A percentile compares a stretch with the other conserved stretches of the same genome.
These are phyloP conservation scores for Acomys russatus DNA, from an alignment of 2,797 vertebrate genomes.

Conservation along the genomic window DNA sequence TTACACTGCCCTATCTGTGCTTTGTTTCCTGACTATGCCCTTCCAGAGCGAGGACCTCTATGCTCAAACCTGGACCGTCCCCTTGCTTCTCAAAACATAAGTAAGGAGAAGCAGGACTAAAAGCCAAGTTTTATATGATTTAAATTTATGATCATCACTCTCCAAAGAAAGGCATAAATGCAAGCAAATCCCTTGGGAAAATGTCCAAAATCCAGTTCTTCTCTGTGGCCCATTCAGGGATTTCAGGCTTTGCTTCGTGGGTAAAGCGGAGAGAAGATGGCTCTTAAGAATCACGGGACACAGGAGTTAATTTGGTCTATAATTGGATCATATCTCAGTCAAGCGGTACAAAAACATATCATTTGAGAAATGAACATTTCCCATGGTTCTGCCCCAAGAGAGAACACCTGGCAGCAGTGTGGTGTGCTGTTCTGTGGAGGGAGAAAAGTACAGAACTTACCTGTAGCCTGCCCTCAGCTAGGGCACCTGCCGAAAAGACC, in stretches of 20 bases:
- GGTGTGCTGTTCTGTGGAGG: slow-evolving; percentile 2
- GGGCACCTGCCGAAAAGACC: neutral
- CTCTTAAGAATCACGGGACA: neutral
- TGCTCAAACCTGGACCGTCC: neutral
- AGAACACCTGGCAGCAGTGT: slow-evolving; percentile 60
- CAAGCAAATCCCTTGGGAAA: neutral
- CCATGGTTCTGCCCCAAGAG: slow-evolving; percentile 31
- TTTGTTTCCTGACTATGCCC: neutral
- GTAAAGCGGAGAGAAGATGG: neutral
- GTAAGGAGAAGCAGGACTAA: neutral
- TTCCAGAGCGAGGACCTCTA: slow-evolving; percentile 4
- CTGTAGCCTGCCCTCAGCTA: neutral
- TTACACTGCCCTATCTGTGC: neutral
- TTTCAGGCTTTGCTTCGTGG: neutral
- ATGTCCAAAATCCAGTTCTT: neutral
- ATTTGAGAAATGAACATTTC: slow-evolving; percentile 5
- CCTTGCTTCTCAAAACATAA: slow-evolving; percentile 61
- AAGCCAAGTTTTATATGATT: slow-evolving; percentile 42
- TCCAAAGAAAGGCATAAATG: neutral
- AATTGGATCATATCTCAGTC: slow-evolving; percentile 13
- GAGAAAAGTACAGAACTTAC: neutral
- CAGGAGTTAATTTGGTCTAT: neutral
- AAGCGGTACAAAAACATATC: neutral
- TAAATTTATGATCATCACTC: neutral
- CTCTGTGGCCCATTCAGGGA: neutral